phyloP scores from a whole-genome alignment of 2,113 vertebrate genomes.

The Piliocolobus tephrosceles region DNA sequence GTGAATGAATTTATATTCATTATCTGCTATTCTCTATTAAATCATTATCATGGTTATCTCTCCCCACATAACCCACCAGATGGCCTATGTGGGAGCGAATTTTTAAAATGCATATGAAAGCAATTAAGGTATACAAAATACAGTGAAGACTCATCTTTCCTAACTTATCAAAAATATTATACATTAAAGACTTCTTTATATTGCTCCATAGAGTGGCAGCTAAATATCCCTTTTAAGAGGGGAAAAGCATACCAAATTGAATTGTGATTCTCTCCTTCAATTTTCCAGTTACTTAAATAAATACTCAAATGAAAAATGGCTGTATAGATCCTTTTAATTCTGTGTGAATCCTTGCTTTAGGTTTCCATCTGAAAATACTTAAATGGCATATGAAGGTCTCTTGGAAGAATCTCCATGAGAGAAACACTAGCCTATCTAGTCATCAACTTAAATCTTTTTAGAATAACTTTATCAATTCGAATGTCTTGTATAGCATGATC shows the following conservation, averaged over 20 bases:
- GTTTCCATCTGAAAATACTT: slow-evolving; percentile 49
- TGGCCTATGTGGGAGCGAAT: too few relatives aligned
- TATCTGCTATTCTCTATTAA: neutral
- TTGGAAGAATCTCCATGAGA: slow-evolving; percentile 28
- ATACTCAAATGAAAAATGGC: slow-evolving; percentile 15
- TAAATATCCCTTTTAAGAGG: neutral
- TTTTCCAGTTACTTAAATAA: slow-evolving; percentile 21
- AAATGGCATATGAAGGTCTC: slow-evolving; percentile 32
- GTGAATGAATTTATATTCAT: neutral
- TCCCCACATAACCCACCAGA: too few relatives aligned
- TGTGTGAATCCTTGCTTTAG: neutral
- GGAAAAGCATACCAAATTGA: neutral
- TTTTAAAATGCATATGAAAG: neutral
- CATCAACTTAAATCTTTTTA: slow-evolving; percentile 32
- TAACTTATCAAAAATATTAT: neutral
- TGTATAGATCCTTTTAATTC: slow-evolving; percentile 37
- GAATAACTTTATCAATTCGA: slow-evolving; percentile 33
- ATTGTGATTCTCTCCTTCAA: neutral
- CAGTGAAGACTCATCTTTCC: neutral
- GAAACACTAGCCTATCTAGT: slow-evolving; percentile 33
- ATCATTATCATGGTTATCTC: neutral
- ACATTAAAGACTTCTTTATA: neutral
- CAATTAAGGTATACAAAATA: neutral
- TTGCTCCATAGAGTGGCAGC: neutral
- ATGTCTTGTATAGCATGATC: rapidly evolving